Base-by-base conservation (phyloP, 2,888 invertebrate species). In the Hydriomena furcata region DNA sequence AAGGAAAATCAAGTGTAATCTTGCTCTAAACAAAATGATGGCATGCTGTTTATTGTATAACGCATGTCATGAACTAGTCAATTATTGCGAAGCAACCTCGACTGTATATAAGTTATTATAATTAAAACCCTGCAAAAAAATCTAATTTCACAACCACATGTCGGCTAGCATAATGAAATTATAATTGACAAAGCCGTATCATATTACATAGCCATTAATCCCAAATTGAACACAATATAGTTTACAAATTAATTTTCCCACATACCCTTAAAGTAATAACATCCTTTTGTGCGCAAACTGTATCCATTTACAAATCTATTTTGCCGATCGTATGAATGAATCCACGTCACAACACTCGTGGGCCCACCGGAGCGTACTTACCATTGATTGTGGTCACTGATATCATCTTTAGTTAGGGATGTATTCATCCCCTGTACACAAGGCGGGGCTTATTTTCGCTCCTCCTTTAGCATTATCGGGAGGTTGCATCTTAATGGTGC, bases 201-300 rank as follows among this genome's bases (percentile, higher is more conserved):
- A 60, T 46, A 60, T 75, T 71, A 71, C 75, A 67, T 54, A 55
- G 55, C 57, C 52, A 68, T 68, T 65, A 67, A 62, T 54, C 50
- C 57, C 35, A 42, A 68, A 78, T 72, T 79, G 74, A 67, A 66
- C 58, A 70, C 61, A 73, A 79, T 83, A 78, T 72, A 70, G 69
- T 77, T 82, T 79, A 83, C 85, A 82, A 85, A 86, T 89, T 86
- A 88, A 86, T 89, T 79, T 89, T 88, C 89, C 80, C 90, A 90
- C 88, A 89, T 82, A 78, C 82, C 83, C 82, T 82, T 88, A 88
- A 85, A 84, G 82, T 89, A 84, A 88, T 90, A 86, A 82, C 76
- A 81, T 81, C 68, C 83, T 79, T 80, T 90, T 89, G 88, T 88
- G 76, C 75, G 74, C 69, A 76, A 82, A 84, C 79, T 83, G 88